phyloP scores from a whole-genome alignment of 2,797 vertebrate genomes.

The Enteromius anoplus region DNA sequence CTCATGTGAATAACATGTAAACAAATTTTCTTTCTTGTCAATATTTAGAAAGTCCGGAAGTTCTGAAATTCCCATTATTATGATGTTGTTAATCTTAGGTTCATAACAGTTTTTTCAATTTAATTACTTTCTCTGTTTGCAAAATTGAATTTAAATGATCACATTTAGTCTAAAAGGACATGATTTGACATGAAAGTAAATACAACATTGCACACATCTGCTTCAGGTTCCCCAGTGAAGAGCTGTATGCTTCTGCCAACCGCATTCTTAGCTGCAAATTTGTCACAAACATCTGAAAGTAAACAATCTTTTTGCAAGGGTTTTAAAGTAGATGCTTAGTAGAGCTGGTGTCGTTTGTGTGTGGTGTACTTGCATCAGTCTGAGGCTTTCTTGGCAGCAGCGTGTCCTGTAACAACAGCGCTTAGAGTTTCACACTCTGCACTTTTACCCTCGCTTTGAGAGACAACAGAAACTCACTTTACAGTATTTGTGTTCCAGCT shows the following conservation, averaged over 20 bases:
- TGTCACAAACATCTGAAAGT: not conserved
- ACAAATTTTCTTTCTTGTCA: not conserved
- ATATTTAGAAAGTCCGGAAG: not conserved
- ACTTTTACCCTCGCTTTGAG: not conserved
- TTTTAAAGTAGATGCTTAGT: not conserved
- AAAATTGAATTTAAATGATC: not conserved
- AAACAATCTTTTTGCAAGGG: not conserved
- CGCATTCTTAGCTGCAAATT: not conserved
- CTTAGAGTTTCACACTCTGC: not conserved
- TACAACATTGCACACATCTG: not conserved
- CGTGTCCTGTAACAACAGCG: not conserved
- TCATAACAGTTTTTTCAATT: not conserved
- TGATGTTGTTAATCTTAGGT: not conserved
- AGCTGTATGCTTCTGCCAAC: not conserved
- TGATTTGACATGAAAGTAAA: not conserved
- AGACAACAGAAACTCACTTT: not conserved
- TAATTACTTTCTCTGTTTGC: not conserved
- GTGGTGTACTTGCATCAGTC: not conserved
- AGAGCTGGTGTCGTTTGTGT: not conserved
- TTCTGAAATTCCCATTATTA: not conserved
- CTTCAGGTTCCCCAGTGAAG: not conserved
- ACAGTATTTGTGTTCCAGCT: not conserved
- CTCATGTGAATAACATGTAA: not conserved
- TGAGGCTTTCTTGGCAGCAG: not conserved
- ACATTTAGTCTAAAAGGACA: not conserved